Conservation (phyloP, 2,113 vertebrate genomes). For the Pandion haliaetus region DNA sequence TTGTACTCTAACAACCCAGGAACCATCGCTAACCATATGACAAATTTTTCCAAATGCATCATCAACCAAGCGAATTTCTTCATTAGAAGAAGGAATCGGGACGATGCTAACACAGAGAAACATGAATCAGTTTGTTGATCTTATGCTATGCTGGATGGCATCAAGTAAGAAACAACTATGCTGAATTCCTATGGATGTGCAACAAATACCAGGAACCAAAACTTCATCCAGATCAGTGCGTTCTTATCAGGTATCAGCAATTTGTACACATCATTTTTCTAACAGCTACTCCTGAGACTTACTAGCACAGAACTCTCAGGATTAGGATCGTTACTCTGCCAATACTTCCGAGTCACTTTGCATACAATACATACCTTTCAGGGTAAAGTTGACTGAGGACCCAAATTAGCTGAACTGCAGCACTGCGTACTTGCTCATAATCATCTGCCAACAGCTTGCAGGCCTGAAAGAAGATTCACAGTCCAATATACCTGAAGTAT, state of each 20-base stretch:
- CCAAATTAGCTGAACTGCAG: conserved; percentile 93
- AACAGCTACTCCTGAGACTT: neutral
- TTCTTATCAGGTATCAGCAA: neutral
- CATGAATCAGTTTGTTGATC: neutral
- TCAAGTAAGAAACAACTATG: neutral
- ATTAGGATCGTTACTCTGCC: neutral
- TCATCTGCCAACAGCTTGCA: conserved; percentile 92
- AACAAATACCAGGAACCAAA: neutral
- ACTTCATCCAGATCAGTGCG: rapidly evolving
- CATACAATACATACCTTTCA: conserved; percentile 79
- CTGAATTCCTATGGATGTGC: neutral
- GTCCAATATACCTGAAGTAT: neutral
- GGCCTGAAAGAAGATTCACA: conserved; percentile 74
- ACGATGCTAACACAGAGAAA: conserved; percentile 81
- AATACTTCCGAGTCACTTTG: neutral
- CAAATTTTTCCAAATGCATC: conserved; percentile 97
- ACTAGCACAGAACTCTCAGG: neutral
- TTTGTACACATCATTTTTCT: neutral
- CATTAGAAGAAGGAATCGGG: conserved; percentile 95
- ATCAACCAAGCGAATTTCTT: conserved; percentile 95
- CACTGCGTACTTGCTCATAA: conserved; percentile 97
- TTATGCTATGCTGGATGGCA: neutral
- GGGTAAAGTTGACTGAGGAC: conserved; percentile 95
- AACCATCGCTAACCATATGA: conserved; percentile 97
- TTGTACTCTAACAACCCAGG: conserved; percentile 96